phyloP scores from a whole-genome alignment of 1,140 invertebrate species.

The Antheraea pernyi region DNA sequence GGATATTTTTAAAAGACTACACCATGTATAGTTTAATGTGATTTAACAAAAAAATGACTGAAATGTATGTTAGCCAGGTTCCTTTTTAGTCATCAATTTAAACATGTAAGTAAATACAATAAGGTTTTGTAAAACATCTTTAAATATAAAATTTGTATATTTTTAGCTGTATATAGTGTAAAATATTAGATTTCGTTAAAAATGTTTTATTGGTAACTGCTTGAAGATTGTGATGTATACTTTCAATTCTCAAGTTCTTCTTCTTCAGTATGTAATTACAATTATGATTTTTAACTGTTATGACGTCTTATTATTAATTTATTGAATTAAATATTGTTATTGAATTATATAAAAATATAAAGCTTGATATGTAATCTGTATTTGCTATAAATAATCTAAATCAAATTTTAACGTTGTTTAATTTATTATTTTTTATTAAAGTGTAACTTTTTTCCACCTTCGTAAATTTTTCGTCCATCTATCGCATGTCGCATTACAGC shows the following conservation, averaged over 20 bases:
- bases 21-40: background rate
- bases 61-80: background rate
- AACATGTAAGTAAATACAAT: too few relatives aligned
- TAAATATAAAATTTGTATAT: too few relatives aligned
- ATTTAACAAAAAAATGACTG: background rate
- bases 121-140: too few relatives aligned
- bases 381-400: background rate
- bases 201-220: too few relatives aligned
- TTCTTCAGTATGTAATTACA: too few relatives aligned
- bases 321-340: background rate
- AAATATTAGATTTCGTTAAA: too few relatives aligned
- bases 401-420: background rate
- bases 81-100: background rate
- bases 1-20: slow-evolving; percentile 25
- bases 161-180: too few relatives aligned
- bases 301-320: background rate
- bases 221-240: too few relatives aligned
- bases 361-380: background rate
- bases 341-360: background rate
- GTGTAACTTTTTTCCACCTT: too few relatives aligned
- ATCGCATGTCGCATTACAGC: too few relatives aligned
- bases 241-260: too few relatives aligned
- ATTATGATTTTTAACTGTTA: background rate
- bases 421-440: background rate
- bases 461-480: too few relatives aligned